A percentile compares a stretch with the other conserved stretches of the same genome.
These are phyloP conservation scores for Rhabdornis inornatus DNA, from an alignment of 2,113 vertebrate species.

Conservation along the genomic window DNA sequence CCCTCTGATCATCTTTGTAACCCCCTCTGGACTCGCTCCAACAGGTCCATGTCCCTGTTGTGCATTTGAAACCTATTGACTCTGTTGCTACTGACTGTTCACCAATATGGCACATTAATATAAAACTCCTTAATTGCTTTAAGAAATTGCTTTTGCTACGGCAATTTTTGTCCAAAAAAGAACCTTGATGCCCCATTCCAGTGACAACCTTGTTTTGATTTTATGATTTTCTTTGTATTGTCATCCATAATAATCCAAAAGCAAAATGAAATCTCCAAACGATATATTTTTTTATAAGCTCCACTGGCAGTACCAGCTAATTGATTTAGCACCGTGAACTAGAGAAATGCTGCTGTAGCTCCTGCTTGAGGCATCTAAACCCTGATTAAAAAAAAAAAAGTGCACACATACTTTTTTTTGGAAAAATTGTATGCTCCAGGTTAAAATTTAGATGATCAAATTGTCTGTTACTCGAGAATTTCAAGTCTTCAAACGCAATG, in stretches of 20 bases:
- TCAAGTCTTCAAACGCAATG: background rate
- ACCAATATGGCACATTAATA: background rate
- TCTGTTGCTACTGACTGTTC: background rate
- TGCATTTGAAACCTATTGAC: background rate
- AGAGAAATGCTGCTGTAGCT: background rate
- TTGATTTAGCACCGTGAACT: background rate
- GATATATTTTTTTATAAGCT: background rate
- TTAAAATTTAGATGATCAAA: background rate
- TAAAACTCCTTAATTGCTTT: background rate
- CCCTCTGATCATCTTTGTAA: background rate
- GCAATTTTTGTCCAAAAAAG: background rate
- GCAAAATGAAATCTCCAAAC: background rate
- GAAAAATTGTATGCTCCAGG: background rate
- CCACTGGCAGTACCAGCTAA: background rate
- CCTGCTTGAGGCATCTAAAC: background rate
- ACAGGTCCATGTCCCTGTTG: background rate
- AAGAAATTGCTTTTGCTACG: background rate
- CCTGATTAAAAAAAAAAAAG: background rate
- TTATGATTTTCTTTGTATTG: background rate
- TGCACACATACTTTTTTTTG: background rate
- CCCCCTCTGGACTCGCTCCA: rapidly evolving
- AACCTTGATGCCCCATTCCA: background rate
- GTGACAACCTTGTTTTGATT: background rate
- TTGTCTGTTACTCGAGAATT: background rate
- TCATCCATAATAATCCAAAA: background rate